Evolutionary conservation across 2,888 invertebrate species (phyloP).

Genomic region (Apamea anceps): DNA sequence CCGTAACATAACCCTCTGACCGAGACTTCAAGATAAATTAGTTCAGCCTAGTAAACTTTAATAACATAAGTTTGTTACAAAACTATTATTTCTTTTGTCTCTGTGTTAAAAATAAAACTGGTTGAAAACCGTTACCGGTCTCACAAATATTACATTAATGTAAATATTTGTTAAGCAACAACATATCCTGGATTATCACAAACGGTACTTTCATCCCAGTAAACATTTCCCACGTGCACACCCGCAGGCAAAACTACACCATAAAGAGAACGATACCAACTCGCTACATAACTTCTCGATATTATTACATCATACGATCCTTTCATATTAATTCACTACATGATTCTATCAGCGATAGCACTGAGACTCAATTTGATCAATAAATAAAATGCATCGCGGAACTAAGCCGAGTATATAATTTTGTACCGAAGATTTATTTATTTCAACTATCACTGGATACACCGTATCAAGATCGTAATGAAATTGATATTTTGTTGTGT

Average conservation of each 20-base stretch:
- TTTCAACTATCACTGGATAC: constrained; percentile 44
- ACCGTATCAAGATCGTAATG: constrained; percentile 35
- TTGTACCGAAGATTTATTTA: constrained; percentile 60
- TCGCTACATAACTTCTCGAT: constrained; percentile 28
- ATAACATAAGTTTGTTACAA: neutral
- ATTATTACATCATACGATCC: constrained; percentile 47
- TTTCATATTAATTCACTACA: constrained; percentile 42
- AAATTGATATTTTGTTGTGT: constrained; percentile 42
- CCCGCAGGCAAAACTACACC: constrained; percentile 14
- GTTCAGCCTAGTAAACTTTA: neutral
- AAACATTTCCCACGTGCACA: constrained; percentile 9
- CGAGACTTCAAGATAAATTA: neutral
- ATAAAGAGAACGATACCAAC: constrained; percentile 22
- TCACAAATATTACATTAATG: neutral
- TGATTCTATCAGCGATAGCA: constrained; percentile 47
- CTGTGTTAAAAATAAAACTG: too few relatives aligned
- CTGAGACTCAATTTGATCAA: constrained; percentile 58
- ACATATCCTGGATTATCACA: neutral
- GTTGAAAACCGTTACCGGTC: neutral
- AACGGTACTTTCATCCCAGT: constrained; percentile 25
- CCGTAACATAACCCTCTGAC: neutral
- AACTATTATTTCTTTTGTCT: neutral
- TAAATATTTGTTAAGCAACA: neutral
- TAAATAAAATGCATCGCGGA: constrained; percentile 58
- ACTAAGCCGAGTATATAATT: constrained; percentile 52